Evolutionary conservation across 1,140 invertebrate species (phyloP).

Genomic region (Diabrotica virgifera): DNA sequence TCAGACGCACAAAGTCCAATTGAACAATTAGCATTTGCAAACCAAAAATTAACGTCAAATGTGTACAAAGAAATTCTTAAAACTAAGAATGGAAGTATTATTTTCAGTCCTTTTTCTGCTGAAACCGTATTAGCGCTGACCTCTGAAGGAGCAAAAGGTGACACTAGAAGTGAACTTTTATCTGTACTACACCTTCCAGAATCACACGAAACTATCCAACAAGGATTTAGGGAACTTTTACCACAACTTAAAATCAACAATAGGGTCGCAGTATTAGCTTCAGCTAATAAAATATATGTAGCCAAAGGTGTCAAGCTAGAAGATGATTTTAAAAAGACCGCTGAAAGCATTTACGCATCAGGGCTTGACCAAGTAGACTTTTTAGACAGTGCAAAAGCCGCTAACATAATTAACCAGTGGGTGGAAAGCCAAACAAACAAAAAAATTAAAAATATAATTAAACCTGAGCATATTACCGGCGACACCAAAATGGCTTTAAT

Average conservation of each 20-base stretch:
- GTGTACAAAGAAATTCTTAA: slow-evolving; percentile 11
- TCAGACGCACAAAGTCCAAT: too few relatives aligned
- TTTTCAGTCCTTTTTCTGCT: slow-evolving; percentile 13
- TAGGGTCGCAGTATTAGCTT: not conserved
- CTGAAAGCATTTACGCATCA: slow-evolving; percentile 37
- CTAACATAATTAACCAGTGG: slow-evolving; percentile 65
- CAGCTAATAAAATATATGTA: slow-evolving; percentile 13
- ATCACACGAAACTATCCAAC: not conserved
- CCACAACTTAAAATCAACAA: not conserved
- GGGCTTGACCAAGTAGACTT: slow-evolving; percentile 58
- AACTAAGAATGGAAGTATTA: slow-evolving; percentile 4
- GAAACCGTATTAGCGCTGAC: slow-evolving; percentile 12
- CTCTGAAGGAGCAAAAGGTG: slow-evolving; percentile 9
- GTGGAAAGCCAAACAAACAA: slow-evolving; percentile 68
- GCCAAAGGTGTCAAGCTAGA: slow-evolving; percentile 6
- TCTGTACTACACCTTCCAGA: not conserved
- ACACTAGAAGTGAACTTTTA: not conserved
- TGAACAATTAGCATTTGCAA: not conserved
- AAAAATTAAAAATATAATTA: slow-evolving; percentile 67
- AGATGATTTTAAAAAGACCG: slow-evolving; percentile 12
- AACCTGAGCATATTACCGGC: slow-evolving; percentile 52
- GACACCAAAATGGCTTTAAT: slow-evolving; percentile 66
- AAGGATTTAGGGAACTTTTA: slow-evolving; percentile 7
- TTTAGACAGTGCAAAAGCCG: slow-evolving; percentile 39
- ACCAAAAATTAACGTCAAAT: not conserved